These are phyloP conservation scores for Cyprinodon tularosa DNA, from an alignment of 2,113 vertebrate species.

Conservation along the genomic window DNA sequence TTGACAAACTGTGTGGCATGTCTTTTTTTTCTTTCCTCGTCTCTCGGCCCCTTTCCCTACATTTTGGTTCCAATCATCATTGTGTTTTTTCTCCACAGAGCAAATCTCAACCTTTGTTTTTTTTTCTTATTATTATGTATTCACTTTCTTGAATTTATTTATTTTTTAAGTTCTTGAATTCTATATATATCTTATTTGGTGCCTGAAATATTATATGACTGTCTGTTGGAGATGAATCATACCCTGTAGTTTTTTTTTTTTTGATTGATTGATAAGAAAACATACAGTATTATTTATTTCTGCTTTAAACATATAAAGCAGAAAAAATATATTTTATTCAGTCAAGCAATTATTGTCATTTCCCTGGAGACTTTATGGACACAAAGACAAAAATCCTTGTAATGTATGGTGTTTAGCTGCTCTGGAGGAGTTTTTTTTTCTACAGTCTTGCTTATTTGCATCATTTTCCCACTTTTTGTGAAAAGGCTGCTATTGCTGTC, in stretches of 20 bases:
- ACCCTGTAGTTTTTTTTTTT: neutral
- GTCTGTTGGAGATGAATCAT: neutral
- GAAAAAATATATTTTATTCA: neutral
- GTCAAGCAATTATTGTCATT: neutral
- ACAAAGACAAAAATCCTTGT: too few relatives aligned
- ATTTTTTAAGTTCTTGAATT: neutral
- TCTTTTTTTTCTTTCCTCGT: neutral
- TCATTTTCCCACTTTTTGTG: too few relatives aligned
- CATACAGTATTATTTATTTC: neutral
- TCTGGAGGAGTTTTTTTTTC: too few relatives aligned
- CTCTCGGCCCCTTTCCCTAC: neutral
- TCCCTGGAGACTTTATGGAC: neutral
- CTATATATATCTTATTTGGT: neutral
- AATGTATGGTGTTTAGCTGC: too few relatives aligned
- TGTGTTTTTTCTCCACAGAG: neutral
- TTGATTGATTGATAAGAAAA: neutral
- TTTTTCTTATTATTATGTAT: neutral
- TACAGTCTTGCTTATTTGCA: too few relatives aligned
- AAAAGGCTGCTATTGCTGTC: too few relatives aligned
- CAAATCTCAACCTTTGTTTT: neutral
- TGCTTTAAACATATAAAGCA: neutral
- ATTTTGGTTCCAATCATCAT: neutral
- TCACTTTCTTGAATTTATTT: neutral
- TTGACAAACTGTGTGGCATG: neutral
- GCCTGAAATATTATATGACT: too few relatives aligned